Base-by-base conservation (phyloP, 1,140 invertebrate genomes). In the Achatina immaculata region DNA sequence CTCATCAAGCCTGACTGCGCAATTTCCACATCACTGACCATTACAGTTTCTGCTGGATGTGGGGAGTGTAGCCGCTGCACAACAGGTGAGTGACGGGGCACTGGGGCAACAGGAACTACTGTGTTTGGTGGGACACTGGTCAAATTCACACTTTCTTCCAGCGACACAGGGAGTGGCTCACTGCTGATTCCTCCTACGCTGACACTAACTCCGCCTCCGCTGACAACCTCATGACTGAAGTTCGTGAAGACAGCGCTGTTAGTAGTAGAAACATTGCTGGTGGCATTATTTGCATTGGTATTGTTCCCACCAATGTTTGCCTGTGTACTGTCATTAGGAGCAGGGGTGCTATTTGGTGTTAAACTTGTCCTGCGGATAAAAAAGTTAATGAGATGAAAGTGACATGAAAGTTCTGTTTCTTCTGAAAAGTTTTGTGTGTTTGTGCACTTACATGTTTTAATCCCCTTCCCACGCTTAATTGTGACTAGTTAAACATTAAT, bases 241-340 rank as follows among this genome's bases (percentile, higher is more conserved):
- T 28, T 43, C 19, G 38, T 76, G 34, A 38, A 68, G 11, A 78
- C 45, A 42, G 24, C 48, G 16, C 58, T 28, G 42, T 28, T 77
- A 51, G 58, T 45, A 36, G 58, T 2, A 36, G 58, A n/a, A 31
- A 62, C 2, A 31, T 9, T 34, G 11, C 4, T 36, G 65, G 28
- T 78, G 28, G 51, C 76, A 62, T 78, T 78, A 40, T 78, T 78
- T 3, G 76, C 24, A 28, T 78, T 78, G 28, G 76, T 62, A 31
- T 78, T 78, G 36, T 24, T 76, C 28, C 74, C 31, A n/a, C 28
- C 36, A 11, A 40, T 76, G 36, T 43, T 62, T 6, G 74, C 0
- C 55, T 58, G 74, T 36, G 36, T 58, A 55, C 14, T 65, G n/a
- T 76, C 74, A 65, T 14, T 76, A 31, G 48, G 24, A 6, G 28